A percentile compares a stretch with the other conserved stretches of the same genome.
These are phyloP conservation scores for Synergus itoensis DNA, from an alignment of 2,888 invertebrate species.

Conservation along the genomic window DNA sequence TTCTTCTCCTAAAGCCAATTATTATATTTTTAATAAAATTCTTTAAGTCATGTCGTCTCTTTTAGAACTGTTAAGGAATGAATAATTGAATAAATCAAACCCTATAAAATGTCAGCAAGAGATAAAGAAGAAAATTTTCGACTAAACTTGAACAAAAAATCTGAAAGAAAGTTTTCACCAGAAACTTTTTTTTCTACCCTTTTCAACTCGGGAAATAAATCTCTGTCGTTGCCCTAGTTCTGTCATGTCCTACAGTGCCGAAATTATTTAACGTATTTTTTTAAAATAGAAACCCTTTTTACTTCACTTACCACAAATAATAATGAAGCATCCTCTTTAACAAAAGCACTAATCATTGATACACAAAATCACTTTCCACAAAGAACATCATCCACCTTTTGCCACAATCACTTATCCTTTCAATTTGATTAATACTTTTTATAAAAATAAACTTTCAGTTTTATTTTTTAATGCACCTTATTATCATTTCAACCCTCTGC, in stretches of 20 bases:
- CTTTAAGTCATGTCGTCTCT: not conserved
- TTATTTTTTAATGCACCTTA: not conserved
- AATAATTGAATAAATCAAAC: not conserved
- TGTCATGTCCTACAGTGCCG: conserved; percentile 37
- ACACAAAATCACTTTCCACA: conserved; percentile 33
- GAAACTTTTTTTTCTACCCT: conserved; percentile 22
- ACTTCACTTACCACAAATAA: conserved; percentile 14
- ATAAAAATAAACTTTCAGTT: not conserved
- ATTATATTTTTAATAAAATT: not conserved
- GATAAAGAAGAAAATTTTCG: not conserved
- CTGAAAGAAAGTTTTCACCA: conserved; percentile 32
- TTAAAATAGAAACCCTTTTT: conserved; percentile 13
- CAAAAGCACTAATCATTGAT: not conserved
- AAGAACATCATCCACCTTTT: not conserved
- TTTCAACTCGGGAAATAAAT: conserved; percentile 25
- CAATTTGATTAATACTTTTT: not conserved
- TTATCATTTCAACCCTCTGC: not conserved
- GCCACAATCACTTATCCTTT: not conserved
- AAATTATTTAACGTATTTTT: conserved; percentile 40
- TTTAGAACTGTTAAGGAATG: not conserved
- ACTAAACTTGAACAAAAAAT: conserved; percentile 2
- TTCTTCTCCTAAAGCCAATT: not conserved
- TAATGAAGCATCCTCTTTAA: conserved; percentile 3
- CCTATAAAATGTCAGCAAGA: not conserved
- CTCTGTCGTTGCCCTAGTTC: conserved; percentile 24